A percentile compares a stretch with the other conserved stretches of the same genome.
phyloP scores from a whole-genome alignment of 2,888 invertebrate species.

The Dendrolimus houi region DNA sequence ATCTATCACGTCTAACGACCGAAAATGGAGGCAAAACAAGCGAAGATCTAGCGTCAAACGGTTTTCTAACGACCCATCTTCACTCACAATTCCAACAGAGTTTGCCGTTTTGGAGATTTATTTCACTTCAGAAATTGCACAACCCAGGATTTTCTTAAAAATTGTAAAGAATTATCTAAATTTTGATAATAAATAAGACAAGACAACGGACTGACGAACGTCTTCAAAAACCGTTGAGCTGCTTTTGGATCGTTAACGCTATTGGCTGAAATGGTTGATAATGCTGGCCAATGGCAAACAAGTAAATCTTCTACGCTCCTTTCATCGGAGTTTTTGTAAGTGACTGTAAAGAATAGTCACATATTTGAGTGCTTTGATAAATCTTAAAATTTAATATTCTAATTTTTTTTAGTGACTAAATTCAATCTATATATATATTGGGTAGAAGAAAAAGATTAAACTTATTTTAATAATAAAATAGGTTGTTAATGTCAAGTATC shows the following conservation, averaged over 20 bases:
- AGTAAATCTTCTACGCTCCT: slow-evolving; percentile 19
- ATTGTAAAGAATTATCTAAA: slow-evolving; percentile 40
- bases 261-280: slow-evolving; percentile 32
- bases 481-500: too few species aligned
- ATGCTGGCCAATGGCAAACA: slow-evolving; percentile 34
- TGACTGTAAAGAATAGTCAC: too few species aligned
- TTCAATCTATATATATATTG: too few species aligned
- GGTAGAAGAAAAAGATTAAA: too few species aligned
- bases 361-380: too few species aligned
- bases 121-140: slow-evolving; percentile 36
- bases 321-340: slow-evolving; percentile 7
- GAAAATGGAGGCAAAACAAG: slow-evolving; percentile 73
- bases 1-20: slow-evolving; percentile 48
- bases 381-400: too few species aligned
- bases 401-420: too few species aligned
- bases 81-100: slow-evolving; percentile 55
- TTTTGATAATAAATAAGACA: slow-evolving; percentile 40
- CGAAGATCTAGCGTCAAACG: slow-evolving; percentile 57
- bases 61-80: slow-evolving; percentile 25
- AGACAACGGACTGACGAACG: slow-evolving; percentile 56
- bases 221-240: slow-evolving; percentile 66
- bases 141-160: slow-evolving; percentile 25
- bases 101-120: slow-evolving; percentile 43
- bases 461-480: too few species aligned
- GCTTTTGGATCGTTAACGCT: slow-evolving; percentile 33